Evolutionary conservation across 64 coral and sea anemone species (phyloP).

Genomic region (Actinia equina): DNA sequence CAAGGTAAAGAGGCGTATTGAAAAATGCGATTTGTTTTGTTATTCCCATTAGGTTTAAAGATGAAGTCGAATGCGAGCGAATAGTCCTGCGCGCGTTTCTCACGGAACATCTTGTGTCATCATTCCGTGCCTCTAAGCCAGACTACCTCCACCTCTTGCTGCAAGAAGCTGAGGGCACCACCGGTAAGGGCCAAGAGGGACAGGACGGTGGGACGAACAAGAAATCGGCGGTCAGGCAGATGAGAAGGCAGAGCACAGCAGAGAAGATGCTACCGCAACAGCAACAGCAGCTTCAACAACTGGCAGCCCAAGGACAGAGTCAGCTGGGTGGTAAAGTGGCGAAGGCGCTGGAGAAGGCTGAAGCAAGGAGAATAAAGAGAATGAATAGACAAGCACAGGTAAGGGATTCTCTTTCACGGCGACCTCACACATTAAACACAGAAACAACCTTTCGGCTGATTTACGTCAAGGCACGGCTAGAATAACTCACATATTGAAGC

Average conservation of each 20-base stretch:
- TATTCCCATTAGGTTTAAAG: conserved; percentile 65
- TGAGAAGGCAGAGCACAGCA: conserved; percentile 41
- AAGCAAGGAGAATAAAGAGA: conserved; percentile 78
- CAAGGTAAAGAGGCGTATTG: too few relatives aligned
- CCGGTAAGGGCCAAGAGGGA: conserved; percentile 35
- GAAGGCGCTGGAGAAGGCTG: conserved; percentile 91
- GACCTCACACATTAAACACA: too few relatives aligned
- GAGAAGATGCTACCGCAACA: conserved; percentile 52
- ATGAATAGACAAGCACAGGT: conserved; percentile 87
- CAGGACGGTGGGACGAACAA: conserved; percentile 54
- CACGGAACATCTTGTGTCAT: conserved; percentile 48
- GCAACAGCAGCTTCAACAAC: conserved; percentile 59
- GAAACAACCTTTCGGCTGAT: too few relatives aligned
- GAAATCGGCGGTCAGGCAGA: conserved; percentile 3
- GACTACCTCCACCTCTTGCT: conserved; percentile 70
- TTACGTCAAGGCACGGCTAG: too few relatives aligned
- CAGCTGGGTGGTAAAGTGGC: conserved; percentile 95
- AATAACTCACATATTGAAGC: too few relatives aligned
- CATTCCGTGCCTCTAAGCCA: conserved; percentile 75
- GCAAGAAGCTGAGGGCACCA: conserved; percentile 40
- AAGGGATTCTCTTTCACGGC: neutral
- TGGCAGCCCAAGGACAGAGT: conserved; percentile 44
- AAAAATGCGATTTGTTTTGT: too few relatives aligned
- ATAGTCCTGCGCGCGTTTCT: conserved; percentile 81
- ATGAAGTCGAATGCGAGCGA: conserved; percentile 85